Base-by-base conservation (phyloP, 2,888 invertebrate species). In the Lypha dubia region DNA sequence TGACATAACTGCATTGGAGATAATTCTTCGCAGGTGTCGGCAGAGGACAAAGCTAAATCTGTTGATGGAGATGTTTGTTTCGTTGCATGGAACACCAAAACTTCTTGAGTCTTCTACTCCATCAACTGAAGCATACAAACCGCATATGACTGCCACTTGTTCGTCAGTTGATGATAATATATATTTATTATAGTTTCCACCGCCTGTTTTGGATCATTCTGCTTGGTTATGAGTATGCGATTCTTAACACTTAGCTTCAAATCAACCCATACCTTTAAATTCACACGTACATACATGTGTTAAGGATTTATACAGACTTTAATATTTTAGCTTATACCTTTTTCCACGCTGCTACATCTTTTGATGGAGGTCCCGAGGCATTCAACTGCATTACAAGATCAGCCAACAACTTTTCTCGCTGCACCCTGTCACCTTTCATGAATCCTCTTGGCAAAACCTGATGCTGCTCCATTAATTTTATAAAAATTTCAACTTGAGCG, bases 381-480 rank as follows among this genome's bases (percentile, higher is more conserved):
- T 60, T 35, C 4, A 60, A 38, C 5, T 60, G 20, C 22, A 5
- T 60, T 5, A 20, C 38, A 11, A 60, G 17, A 8, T 60, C 35
- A 2, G 20, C 13, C 20, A 35, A 60, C 38, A 60, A 17, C 20
- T 38, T 4, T 6, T 60, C 60, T 1, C 17, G 20, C n/a, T 38
- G 6, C 20, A 60, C n/a, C 60, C 38, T 38, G 17, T 35, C 60
- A 35, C 60, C 38, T n/a, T 60, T 60, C 9, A 60, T 32, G n/a
- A 38, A 60, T n/a, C 35, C 60, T 28, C 28, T 28, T n/a, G 32
- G 32, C n/a, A 32, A 58, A 24, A 32, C 60, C 4, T 35, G 17
- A 32, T 60, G 60, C 38, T 20, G 35, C 38, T 60, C 38, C 35
- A 60, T 20, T 38, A 38, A 60, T 17, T 60, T 60, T 32, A 56